Percentiles rank a stretch among this genome's conserved stretches.
These are phyloP conservation scores for Protaetia brevitarsis DNA, from an alignment of 1,140 invertebrate genomes.

Conservation along the genomic window DNA sequence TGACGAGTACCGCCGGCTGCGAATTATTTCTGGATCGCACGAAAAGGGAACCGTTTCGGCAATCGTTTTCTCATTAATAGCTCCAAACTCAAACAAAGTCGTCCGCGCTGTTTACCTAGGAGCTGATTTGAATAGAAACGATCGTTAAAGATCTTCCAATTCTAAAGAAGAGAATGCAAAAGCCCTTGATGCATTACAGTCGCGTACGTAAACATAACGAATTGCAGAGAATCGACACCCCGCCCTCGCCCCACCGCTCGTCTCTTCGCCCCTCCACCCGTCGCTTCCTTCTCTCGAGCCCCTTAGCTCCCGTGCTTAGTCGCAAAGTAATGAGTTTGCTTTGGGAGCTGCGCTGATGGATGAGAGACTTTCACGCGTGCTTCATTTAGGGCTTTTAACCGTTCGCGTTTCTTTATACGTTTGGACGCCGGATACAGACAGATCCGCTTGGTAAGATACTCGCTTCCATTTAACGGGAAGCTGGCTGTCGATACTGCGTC, in stretches of 20 bases:
- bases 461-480: neutral
- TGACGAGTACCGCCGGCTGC: neutral
- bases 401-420: slow-evolving; percentile 27
- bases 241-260: neutral
- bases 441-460: slow-evolving; percentile 1
- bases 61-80: slow-evolving; percentile 22
- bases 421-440: slow-evolving; percentile 21
- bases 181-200: slow-evolving; percentile 33
- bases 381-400: slow-evolving; percentile 39
- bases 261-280: neutral
- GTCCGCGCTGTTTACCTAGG: slow-evolving; percentile 7
- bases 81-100: slow-evolving; percentile 18
- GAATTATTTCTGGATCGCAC: neutral
- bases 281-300: neutral
- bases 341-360: slow-evolving; percentile 35
- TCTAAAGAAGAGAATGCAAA: slow-evolving; percentile 37
- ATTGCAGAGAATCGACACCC: slow-evolving; percentile 34
- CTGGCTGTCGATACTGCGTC: slow-evolving; percentile 4
- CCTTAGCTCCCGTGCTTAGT: slow-evolving; percentile 30
- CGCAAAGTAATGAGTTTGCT: slow-evolving; percentile 40
- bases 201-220: slow-evolving; percentile 37
- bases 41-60: neutral
- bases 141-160: slow-evolving; percentile 31
- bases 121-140: slow-evolving; percentile 23
- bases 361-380: slow-evolving; percentile 37